These are phyloP conservation scores for Cephalopachus bancanus DNA, from an alignment of 2,797 vertebrate species.

Conservation along the genomic window DNA sequence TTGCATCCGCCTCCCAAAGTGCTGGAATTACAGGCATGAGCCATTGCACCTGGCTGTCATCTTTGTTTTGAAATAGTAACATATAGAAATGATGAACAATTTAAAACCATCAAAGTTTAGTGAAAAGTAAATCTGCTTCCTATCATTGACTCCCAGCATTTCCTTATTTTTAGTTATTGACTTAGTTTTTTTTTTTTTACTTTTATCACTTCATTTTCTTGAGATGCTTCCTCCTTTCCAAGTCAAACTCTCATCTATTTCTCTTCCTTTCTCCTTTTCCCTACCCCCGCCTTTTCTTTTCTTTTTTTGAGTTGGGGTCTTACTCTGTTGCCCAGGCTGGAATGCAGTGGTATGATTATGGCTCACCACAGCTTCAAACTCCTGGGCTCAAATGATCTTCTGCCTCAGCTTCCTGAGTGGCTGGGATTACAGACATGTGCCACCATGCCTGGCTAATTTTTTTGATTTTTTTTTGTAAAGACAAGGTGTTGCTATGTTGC, in stretches of 20 bases:
- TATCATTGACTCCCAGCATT: not conserved
- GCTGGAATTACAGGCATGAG: not conserved
- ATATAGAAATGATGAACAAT: conserved; percentile 27
- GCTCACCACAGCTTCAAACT: too few species aligned
- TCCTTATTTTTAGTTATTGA: not conserved
- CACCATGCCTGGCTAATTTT: too few species aligned
- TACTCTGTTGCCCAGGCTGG: too few species aligned
- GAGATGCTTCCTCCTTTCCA: conserved; percentile 15
- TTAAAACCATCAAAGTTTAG: conserved; percentile 43
- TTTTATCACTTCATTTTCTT: not conserved
- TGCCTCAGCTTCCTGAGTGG: too few species aligned
- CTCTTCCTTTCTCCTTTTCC: too few species aligned
- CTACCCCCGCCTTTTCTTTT: too few species aligned
- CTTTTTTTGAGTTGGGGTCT: too few species aligned
- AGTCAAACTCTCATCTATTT: not conserved
- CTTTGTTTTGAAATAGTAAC: conserved; percentile 49
- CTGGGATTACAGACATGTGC: too few species aligned
- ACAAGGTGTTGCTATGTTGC: too few species aligned
- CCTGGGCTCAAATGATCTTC: too few species aligned
- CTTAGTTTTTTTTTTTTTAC: conserved; percentile 10
- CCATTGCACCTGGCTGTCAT: not conserved
- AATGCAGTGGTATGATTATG: too few species aligned
- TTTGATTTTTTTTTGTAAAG: too few species aligned
- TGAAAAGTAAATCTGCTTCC: not conserved
- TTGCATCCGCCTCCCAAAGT: not conserved